Percentiles rank a stretch among this genome's conserved stretches.
Conservation (phyloP, 2,888 invertebrate species). For the Noctua fimbriata region DNA sequence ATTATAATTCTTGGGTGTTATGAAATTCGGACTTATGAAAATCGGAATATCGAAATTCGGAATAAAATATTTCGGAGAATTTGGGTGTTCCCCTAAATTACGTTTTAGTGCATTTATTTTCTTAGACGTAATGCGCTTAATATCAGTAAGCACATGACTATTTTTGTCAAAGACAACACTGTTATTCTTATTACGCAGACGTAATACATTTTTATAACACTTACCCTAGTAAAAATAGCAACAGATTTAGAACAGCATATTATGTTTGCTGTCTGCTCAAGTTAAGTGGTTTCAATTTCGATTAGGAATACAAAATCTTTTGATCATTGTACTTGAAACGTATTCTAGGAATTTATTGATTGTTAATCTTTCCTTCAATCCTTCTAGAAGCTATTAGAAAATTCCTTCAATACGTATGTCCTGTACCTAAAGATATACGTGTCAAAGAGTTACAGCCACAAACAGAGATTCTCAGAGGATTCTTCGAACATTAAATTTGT, state of each 20-base stretch:
- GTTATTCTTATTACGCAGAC: background rate
- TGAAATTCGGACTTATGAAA: no score
- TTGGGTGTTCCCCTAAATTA: background rate
- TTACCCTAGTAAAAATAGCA: slow-evolving; percentile 2
- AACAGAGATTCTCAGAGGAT: background rate
- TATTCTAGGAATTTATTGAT: slow-evolving; percentile 1
- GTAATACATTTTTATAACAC: background rate
- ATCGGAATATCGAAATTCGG: no score
- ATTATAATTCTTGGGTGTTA: no score
- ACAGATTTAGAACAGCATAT: background rate
- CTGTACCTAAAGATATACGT: background rate
- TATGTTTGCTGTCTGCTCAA: slow-evolving; percentile 8
- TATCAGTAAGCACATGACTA: background rate
- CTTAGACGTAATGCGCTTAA: background rate
- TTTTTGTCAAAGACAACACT: background rate
- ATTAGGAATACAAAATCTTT: background rate
- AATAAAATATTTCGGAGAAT: no score
- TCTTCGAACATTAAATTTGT: background rate
- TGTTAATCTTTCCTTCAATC: background rate
- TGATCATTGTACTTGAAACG: background rate
- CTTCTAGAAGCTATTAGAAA: background rate
- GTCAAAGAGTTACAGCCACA: background rate
- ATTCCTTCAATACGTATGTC: background rate
- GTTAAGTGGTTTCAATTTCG: slow-evolving; percentile 10
- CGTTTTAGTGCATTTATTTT: background rate